Percentiles rank a stretch among this genome's conserved stretches.
Evolutionary conservation across 2,888 invertebrate genomes (phyloP).

Genomic region (Nesidiocoris tenuis): DNA sequence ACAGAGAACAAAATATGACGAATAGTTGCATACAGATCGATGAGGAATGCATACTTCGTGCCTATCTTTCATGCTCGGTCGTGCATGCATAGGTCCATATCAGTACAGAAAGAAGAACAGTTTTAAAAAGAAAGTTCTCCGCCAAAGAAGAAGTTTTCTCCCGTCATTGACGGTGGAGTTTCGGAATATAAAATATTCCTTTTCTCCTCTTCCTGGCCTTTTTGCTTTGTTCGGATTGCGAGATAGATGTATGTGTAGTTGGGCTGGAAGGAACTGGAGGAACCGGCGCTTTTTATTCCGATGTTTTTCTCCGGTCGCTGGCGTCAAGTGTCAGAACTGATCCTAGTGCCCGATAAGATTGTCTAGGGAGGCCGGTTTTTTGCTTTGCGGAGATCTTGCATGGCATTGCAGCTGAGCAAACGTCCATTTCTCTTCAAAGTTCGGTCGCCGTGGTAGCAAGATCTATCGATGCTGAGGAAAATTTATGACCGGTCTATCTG

Average conservation of each 20-base stretch:
- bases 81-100: too few species aligned
- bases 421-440: background rate
- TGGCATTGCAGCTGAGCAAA: background rate
- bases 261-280: background rate
- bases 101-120: too few species aligned
- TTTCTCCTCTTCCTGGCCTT: background rate
- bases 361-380: background rate
- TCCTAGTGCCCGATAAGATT: background rate
- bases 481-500: background rate
- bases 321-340: conserved; percentile 23
- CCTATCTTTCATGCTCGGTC: too few species aligned
- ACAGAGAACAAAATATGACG: too few species aligned
- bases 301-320: conserved; percentile 12
- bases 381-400: background rate
- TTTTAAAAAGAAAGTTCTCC: too few species aligned
- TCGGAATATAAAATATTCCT: background rate
- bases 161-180: background rate
- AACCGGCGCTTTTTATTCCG: background rate
- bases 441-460: background rate
- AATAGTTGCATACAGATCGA: too few species aligned
- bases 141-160: background rate
- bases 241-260: background rate
- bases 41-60: too few species aligned
- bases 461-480: background rate
- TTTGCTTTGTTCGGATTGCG: background rate